Conservation (phyloP, 1,140 invertebrate species). For the Saccostrea cuccullata region DNA sequence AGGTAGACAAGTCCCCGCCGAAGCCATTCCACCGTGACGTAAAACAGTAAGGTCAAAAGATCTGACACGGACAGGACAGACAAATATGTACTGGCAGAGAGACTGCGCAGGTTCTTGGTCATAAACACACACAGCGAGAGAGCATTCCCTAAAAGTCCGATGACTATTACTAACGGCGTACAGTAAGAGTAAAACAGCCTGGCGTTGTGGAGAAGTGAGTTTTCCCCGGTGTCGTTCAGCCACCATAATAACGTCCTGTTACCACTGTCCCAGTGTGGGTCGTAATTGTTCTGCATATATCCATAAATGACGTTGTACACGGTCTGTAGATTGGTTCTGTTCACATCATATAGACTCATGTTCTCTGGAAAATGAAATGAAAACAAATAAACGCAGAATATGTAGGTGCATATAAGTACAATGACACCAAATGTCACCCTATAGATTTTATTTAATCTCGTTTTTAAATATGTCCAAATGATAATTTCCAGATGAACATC, state of each 20-base stretch:
- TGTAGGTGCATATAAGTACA: neutral
- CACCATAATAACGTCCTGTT: neutral
- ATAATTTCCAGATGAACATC: constrained; percentile 30
- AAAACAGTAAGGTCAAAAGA: constrained; percentile 60
- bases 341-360: neutral
- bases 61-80: constrained; percentile 64
- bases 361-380: neutral
- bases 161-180: constrained; percentile 65
- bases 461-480: too few species aligned
- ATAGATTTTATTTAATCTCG: neutral
- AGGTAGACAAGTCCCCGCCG: constrained; percentile 57
- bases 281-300: constrained; percentile 36
- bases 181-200: constrained; percentile 65
- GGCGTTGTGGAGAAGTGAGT: constrained; percentile 25
- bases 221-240: neutral
- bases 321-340: neutral
- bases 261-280: neutral
- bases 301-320: neutral
- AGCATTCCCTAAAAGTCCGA: constrained; percentile 71
- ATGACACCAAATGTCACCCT: neutral
- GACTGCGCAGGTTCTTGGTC: constrained; percentile 66
- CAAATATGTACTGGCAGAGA: constrained; percentile 69
- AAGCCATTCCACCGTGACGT: constrained; percentile 67
- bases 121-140: constrained; percentile 70
- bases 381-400: neutral